Percentiles rank a stretch among this genome's conserved stretches.
phyloP scores from a whole-genome alignment of 1,140 invertebrate genomes.

The Drosophila santomea region DNA sequence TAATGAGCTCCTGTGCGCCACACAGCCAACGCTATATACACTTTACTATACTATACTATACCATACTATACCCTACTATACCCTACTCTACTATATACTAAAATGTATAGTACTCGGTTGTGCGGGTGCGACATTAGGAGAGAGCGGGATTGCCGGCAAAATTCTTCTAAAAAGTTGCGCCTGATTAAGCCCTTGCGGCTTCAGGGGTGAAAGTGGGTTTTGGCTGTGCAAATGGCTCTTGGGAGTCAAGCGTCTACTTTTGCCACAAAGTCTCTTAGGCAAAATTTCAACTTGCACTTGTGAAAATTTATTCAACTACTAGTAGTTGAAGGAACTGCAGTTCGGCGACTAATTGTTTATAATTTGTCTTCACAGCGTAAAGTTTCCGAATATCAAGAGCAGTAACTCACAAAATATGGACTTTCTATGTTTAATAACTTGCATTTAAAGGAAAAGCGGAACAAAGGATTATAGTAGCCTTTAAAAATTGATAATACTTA shows the following conservation, averaged over 20 bases:
- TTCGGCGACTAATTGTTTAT: conserved; percentile 7
- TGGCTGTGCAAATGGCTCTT: conserved; percentile 1
- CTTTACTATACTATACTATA: not conserved
- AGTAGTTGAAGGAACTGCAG: not conserved
- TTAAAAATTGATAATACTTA: no score
- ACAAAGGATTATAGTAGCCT: no score
- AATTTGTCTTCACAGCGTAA: not conserved
- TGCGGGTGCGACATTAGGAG: conserved; percentile 26
- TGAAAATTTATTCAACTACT: not conserved
- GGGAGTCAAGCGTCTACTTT: conserved; percentile 3
- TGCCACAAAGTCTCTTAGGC: not conserved
- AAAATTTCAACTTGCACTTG: not conserved
- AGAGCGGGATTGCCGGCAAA: conserved; percentile 14
- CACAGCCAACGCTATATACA: not conserved
- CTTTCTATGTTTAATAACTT: no score
- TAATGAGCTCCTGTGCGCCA: conserved; percentile 55
- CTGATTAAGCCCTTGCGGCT: conserved; percentile 62
- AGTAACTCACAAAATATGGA: not conserved
- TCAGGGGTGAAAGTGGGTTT: conserved; percentile 5
- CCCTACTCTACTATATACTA: not conserved
- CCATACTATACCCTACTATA: not conserved
- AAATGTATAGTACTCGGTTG: conserved; percentile 4
- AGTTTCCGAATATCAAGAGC: no score
- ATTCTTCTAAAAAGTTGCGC: conserved; percentile 54
- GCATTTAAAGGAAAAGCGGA: not conserved